Base-by-base conservation (phyloP, 2,113 vertebrate species). In the Protobothrops mucrosquamatus region DNA sequence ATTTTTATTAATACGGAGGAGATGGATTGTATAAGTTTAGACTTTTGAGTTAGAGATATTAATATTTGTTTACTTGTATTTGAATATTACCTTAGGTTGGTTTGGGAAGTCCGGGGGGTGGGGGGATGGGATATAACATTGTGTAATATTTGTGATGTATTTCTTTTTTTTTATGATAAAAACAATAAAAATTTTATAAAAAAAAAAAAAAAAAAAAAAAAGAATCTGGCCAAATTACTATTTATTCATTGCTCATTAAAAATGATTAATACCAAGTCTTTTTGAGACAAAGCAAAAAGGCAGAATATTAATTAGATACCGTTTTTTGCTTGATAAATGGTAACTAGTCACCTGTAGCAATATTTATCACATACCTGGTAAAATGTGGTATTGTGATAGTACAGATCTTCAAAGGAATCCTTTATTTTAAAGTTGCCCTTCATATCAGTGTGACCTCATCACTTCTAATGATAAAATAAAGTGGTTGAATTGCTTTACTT, bases 211-310 rank as follows among this genome's bases (percentile, higher is more conserved):
- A n/a, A n/a, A n/a, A n/a, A n/a, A n/a, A n/a, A n/a, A n/a, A n/a
- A n/a, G n/a, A n/a, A n/a, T n/a, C n/a, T 91, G 85, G 43, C 88
- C 56, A 94, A 92, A 93, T 91, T 92, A 91, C 24, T 87, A 64
- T 26, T 88, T 46, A 34, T 61, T 94, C 87, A 91, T 87, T 89
- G 64, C 85, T 85, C 2, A 39, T 92, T 92, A 90, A 94, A 93
- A 95, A 52, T 93, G 74, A 93, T 64, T 86, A 92, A 92, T 92
- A 48, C 11, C 20, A 93, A 93, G 11, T 92, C 18, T 4, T 29
- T 93, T 85, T 61, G 39, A 54, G 88, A 46, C 39, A 94, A 91
- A 52, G 3, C n/a, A 92, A 93, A 94, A 91, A 74, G 93, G 34
- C 87, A 93, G 51, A 0, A 43, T 1, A 56, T 29, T 74, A 51